Evolutionary conservation across 2,888 invertebrate species (phyloP).

Genomic region (Tyria jacobaeae): DNA sequence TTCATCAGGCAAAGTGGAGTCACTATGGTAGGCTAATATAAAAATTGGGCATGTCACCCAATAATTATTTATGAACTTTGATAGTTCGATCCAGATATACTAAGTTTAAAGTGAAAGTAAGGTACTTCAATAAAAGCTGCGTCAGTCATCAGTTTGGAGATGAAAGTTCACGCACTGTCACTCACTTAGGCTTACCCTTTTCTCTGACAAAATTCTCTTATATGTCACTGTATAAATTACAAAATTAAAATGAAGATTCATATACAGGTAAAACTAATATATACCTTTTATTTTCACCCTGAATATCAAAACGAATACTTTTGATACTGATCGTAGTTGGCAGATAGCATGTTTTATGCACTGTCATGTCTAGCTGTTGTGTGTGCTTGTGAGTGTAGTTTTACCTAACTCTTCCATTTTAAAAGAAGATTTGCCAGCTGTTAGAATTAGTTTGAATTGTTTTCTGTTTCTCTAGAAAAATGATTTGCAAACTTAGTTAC

Average conservation of each 20-base stretch:
- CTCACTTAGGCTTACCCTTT: slow-evolving; percentile 21
- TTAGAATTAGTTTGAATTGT: no score
- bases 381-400: no score
- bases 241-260: slow-evolving; percentile 11
- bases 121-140: slow-evolving; percentile 3
- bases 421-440: no score
- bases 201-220: slow-evolving; percentile 11
- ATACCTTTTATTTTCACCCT: background rate
- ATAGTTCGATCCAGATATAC: background rate
- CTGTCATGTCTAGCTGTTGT: no score
- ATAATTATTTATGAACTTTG: background rate
- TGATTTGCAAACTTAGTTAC: no score
- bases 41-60: no score
- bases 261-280: background rate
- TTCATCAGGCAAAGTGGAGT: no score
- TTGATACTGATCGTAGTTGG: background rate
- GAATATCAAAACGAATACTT: background rate
- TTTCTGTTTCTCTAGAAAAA: no score
- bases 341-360: no score
- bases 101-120: background rate
- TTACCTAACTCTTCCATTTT: no score
- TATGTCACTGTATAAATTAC: slow-evolving; percentile 18
- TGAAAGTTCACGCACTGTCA: slow-evolving; percentile 39
- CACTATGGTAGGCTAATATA: no score
- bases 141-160: slow-evolving; percentile 21